A percentile compares a stretch with the other conserved stretches of the same genome.
Evolutionary conservation across 2,113 vertebrate genomes (phyloP).

Genomic region (Brachyistius frenatus): DNA sequence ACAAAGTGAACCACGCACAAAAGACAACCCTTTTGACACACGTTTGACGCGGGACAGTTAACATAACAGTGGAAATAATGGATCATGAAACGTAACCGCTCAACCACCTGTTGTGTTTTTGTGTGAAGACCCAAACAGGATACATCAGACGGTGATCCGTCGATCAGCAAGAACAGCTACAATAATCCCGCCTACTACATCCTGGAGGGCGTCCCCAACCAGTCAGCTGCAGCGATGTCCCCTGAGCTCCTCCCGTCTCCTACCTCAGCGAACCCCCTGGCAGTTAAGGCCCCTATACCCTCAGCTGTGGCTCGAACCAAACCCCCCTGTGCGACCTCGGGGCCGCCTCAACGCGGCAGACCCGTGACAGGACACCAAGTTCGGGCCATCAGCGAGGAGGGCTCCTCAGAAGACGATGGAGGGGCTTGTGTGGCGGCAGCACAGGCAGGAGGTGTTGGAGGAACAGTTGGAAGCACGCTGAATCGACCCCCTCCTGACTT

Average conservation of each 20-base stretch:
- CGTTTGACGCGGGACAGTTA: too few species aligned
- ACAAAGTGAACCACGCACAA: background rate
- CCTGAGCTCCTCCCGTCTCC: conserved; percentile 81
- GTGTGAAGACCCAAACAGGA: conserved; percentile 87
- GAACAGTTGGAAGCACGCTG: conserved; percentile 74
- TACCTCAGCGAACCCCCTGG: conserved; percentile 67
- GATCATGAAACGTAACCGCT: background rate
- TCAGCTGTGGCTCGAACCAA: conserved; percentile 81
- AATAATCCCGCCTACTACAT: conserved; percentile 98
- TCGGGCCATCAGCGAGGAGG: conserved; percentile 85
- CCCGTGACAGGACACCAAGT: conserved; percentile 71
- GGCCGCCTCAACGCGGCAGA: conserved; percentile 64
- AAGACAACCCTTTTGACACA: background rate
- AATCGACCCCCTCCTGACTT: conserved; percentile 91
- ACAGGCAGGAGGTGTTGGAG: conserved; percentile 76
- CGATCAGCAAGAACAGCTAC: conserved; percentile 92
- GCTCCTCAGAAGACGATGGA: conserved; percentile 89
- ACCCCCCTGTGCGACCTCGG: conserved; percentile 67
- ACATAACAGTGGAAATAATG: background rate
- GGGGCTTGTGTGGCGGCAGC: conserved; percentile 61
- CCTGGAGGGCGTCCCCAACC: conserved; percentile 95
- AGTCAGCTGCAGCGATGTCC: conserved; percentile 84
- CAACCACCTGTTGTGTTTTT: background rate
- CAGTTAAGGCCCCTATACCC: conserved; percentile 71
- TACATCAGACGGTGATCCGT: conserved; percentile 80